Evolutionary conservation across 2,113 vertebrate genomes (phyloP), one percentile per base, ranked within the genome.

Genomic region (Serinus canaria): DNA sequence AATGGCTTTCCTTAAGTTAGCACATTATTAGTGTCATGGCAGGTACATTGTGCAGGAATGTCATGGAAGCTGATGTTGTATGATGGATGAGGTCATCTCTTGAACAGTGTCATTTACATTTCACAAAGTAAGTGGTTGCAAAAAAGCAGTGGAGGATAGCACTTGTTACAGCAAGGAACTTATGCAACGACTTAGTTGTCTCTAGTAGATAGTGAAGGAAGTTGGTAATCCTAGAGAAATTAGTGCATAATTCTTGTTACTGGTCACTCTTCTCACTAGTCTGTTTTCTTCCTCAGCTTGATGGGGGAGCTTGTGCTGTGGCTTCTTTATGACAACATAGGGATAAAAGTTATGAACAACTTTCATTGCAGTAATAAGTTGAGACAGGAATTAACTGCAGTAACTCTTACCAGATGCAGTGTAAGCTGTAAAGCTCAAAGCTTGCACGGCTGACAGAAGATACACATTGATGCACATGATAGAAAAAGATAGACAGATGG

Each of bases 161-260:
- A 4, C 82, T 41, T 77, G 18, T 70, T 70, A 21, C 15, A 62
- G 23, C 23, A 64, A 44, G 59, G 55, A 68, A 10, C 23, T 72
- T 18, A 1, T 10, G 33, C 13, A 27, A 11, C 0, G 2, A 33
- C 15, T 43, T 72, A 22, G 13, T 39, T 53, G 12, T 59, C 7
- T 25, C 19, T 55, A 50, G 39, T 24, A 72, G 58, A 33, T 23
- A 22, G 28, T 56, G 50, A 62, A 79, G 22, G 28, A 73, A 55
- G 50, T 60, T 66, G 41, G 27, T 46, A 22, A 13, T 46, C 33
- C 13, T 37, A 41, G 55, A 74, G 28, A 46, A 88, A 47, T 55
- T 6, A 21, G 22, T 12, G 66, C 15, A 13, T 69, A 13, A 21
- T 69, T 92, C 14, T 6, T 90, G 74, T 78, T 66, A 59, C 33